Base-by-base conservation (phyloP, 35 echinoderm and acorn worm species). In the Patiria miniata region DNA sequence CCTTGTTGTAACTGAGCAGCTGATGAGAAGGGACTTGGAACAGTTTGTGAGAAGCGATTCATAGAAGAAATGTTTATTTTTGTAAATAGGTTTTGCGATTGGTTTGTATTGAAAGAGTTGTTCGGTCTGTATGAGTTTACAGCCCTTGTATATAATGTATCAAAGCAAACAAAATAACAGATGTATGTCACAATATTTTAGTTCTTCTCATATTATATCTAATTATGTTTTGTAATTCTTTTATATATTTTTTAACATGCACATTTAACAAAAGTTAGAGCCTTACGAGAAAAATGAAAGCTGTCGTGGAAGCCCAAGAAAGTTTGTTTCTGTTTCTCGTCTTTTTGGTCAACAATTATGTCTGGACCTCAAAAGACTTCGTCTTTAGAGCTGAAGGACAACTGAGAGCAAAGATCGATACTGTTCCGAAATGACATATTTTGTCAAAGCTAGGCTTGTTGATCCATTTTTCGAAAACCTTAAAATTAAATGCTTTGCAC, bases 151-250 rank as follows among this genome's bases (percentile, higher is more conserved):
- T 23, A 73, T 23, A 47, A 73, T 73, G 65, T 73, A 73, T 32
- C 34, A 36, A 73, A 73, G 23, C 21, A 73, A 69, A 69, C 21
- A 73, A 69, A 69, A 73, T 6, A 6, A 47, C 42, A 47, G 65
- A 73, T 73, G 42, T 47, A 47, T 73, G 65, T 73, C 26, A 28
- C 29, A 30, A 73, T 73, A 73, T 73, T 73, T 73, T 73, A 73
- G 65, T 73, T 73, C 65, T 47, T 68, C 65, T 73, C 34, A 73
- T 73, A 36, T 47, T 47, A 47, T 28, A 73, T 73, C 65, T 34
- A 47, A 47, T 47, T 73, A 73, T 73, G 65, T 73, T 73, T 73
- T 73, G 65, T 73, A 73, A 73, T 73, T 73, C 65, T 73, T 73
- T 73, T 73, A 73, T 73, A 73, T 73, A 73, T 73, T 73, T 73